Evolutionary conservation across 2,888 invertebrate genomes (phyloP), one percentile per base, ranked within the genome.

Genomic region (Chrysodeixis includens): DNA sequence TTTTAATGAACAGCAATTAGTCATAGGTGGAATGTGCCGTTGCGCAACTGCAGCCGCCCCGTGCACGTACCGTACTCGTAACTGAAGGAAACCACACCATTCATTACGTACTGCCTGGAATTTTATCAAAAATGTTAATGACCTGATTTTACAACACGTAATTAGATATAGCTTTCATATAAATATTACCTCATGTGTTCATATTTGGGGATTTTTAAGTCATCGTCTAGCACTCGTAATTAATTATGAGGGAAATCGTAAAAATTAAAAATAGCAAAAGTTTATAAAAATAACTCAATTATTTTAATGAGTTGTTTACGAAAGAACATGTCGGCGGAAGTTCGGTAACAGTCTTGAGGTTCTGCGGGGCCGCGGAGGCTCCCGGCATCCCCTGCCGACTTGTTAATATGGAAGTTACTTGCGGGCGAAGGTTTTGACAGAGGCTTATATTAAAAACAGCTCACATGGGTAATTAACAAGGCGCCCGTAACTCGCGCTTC

Each of bases 1-100:
- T 87, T 75, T 87, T 87, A 86, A 87, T 83, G 70, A 87, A 81
- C 81, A 57, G 70, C 81, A 84, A 81, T 85, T 84, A 81, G 78
- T 78, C 80, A 79, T 74, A 76, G 76, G 58, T 26, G 75, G 72
- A 68, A 78, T 79, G 65, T 74, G 46, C 30, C 18, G 69, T 67
- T 56, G 62, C 69, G 68, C 68, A 66, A 80, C 32, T 59, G 68
- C 62, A 63, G 60, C 68, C 63, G 32, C 51, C 56, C 20, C 53
- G 14, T 0, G 16, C 16, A 18, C 61, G 26, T 12, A 18, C 52
- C 51, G 30, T 22, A 30, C 53, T 49, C 64, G 53, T 56, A 18
- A 55, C 63, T 56, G 30, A 54, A 69, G 62, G 66, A 64, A 70
- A 74, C 53, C 71, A 64, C 67, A 79, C 74, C 46, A 68, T 63